Evolutionary conservation across 2,113 vertebrate species (phyloP).

Genomic region (Himantopus leucocephalus): DNA sequence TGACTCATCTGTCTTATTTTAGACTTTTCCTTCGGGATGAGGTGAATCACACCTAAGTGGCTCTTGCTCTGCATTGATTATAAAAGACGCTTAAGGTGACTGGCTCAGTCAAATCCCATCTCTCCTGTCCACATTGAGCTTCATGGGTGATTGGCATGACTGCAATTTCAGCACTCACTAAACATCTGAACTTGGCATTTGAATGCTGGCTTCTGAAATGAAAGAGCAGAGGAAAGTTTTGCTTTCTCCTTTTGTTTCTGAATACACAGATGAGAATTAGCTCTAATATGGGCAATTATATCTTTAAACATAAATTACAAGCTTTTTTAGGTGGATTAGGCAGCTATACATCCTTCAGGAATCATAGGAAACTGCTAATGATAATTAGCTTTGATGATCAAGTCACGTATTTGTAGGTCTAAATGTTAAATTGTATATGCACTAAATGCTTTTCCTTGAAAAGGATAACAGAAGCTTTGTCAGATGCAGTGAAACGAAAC

Average conservation of each 20-base stretch:
- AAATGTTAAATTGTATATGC: neutral
- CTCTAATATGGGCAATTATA: neutral
- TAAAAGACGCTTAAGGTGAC: neutral
- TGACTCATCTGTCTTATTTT: slow-evolving; percentile 36
- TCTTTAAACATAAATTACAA: neutral
- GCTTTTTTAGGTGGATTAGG: neutral
- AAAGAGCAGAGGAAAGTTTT: neutral
- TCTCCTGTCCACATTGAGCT: neutral
- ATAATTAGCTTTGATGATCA: neutral
- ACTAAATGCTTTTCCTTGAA: neutral
- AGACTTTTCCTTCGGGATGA: neutral
- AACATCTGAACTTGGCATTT: neutral
- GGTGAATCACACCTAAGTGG: neutral
- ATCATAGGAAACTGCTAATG: neutral
- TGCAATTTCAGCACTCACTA: neutral
- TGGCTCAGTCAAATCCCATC: neutral
- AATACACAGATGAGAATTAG: neutral
- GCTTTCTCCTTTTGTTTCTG: neutral
- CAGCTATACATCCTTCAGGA: neutral
- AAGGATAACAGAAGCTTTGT: neutral
- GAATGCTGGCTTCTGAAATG: neutral
- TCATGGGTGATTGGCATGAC: neutral
- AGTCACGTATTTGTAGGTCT: neutral
- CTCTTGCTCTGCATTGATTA: neutral
- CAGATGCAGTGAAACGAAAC: neutral